These are phyloP conservation scores for Herminia tarsipennalis DNA, from an alignment of 2,888 invertebrate species.

Conservation along the genomic window DNA sequence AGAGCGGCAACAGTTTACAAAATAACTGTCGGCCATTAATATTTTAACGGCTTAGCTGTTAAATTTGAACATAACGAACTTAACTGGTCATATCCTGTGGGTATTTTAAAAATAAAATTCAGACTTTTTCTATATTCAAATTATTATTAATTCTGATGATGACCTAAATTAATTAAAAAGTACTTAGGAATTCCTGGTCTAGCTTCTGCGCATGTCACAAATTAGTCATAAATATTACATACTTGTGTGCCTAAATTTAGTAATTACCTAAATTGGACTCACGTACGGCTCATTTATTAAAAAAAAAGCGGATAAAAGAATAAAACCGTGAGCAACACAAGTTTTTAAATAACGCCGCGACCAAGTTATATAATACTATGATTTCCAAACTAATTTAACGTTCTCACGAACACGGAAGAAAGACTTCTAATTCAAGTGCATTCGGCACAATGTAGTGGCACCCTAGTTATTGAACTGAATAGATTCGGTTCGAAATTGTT, in stretches of 20 bases:
- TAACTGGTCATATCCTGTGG: constrained; percentile 55
- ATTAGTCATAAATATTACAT: neutral
- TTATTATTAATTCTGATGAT: constrained; percentile 12
- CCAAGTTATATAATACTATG: constrained; percentile 36
- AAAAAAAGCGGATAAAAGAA: constrained; percentile 11
- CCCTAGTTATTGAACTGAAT: constrained; percentile 54
- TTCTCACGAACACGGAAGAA: constrained; percentile 59
- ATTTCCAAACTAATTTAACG: constrained; percentile 48
- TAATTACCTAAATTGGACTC: constrained; percentile 1
- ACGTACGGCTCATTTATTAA: neutral
- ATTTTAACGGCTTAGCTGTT: constrained; percentile 56
- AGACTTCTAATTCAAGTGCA: constrained; percentile 45
- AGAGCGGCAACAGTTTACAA: constrained; percentile 56
- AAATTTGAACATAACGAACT: constrained; percentile 48
- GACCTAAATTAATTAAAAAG: constrained; percentile 20
- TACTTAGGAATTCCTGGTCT: too few relatives aligned
- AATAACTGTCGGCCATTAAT: constrained; percentile 54
- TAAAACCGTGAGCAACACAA: constrained; percentile 11
- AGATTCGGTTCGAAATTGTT: constrained; percentile 46
- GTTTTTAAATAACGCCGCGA: constrained; percentile 26
- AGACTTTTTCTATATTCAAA: constrained; percentile 13
- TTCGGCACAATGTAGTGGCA: constrained; percentile 53
- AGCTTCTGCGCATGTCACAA: too few relatives aligned
- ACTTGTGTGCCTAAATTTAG: neutral
- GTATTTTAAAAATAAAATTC: constrained; percentile 37